phyloP scores from a whole-genome alignment of 2,888 invertebrate genomes.

The Tenthredo mesomela region DNA sequence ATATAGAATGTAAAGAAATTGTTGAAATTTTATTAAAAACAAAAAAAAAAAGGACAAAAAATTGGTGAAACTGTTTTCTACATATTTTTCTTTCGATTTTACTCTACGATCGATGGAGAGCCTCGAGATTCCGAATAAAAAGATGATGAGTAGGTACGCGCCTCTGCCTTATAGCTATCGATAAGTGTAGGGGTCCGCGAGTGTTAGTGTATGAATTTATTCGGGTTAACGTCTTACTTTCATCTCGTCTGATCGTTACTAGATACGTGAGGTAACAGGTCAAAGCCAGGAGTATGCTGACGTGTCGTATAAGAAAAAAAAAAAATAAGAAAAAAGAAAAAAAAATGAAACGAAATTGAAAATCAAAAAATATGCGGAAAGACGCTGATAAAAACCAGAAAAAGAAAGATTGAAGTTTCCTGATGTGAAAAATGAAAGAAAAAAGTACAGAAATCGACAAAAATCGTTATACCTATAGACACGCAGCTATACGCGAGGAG shows the following conservation, averaged over 20 bases:
- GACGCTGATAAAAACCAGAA: neutral
- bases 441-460: neutral
- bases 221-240: constrained; percentile 12
- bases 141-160: neutral
- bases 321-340: neutral
- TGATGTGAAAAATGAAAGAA: too few relatives aligned
- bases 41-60: neutral
- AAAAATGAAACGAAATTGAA: neutral
- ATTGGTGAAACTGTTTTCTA: neutral
- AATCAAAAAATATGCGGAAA: neutral
- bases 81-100: neutral
- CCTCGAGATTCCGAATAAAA: neutral
- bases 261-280: neutral
- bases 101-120: neutral
- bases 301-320: neutral
- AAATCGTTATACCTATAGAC: neutral
- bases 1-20: too few relatives aligned
- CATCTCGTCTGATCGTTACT: neutral
- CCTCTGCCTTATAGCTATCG: neutral
- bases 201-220: neutral
- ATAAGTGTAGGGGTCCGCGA: constrained; percentile 7
- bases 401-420: neutral
- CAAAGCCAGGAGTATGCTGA: neutral
- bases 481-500: neutral
- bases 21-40: neutral